phyloP scores from a whole-genome alignment of 2,888 invertebrate species.

The Melipona bicolor region DNA sequence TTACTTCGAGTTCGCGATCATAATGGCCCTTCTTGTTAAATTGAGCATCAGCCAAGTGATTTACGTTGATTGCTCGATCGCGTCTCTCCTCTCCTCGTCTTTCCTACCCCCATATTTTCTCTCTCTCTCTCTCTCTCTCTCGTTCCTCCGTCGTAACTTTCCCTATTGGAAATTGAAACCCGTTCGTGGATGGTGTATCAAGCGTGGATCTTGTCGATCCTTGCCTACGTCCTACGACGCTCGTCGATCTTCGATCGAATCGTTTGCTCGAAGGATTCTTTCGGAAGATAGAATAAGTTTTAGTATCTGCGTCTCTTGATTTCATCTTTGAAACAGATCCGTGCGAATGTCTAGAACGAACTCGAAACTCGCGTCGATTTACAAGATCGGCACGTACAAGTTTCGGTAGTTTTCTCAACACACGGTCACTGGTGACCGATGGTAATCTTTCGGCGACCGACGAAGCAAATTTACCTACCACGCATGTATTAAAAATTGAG shows the following conservation, averaged over 20 bases:
- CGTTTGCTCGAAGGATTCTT: conserved; percentile 1
- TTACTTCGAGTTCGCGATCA: conserved; percentile 80
- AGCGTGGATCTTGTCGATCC: conserved; percentile 64
- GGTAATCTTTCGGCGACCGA: too few species aligned
- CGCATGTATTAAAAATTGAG: too few species aligned
- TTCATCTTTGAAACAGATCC: background rate
- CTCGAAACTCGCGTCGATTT: too few species aligned
- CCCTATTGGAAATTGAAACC: background rate
- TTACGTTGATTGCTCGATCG: conserved; percentile 83
- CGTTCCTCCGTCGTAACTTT: conserved; percentile 1
- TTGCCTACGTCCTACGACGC: conserved; percentile 61
- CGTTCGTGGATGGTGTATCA: conserved; percentile 47
- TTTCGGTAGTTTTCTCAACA: too few species aligned
- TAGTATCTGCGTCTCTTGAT: background rate
- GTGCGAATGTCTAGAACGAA: background rate
- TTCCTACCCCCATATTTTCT: background rate
- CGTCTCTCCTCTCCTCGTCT: conserved; percentile 70
- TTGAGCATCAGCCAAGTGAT: conserved; percentile 83
- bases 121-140: conserved; percentile 2
- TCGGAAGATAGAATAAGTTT: background rate
- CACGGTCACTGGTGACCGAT: too few species aligned
- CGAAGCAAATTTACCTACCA: too few species aligned
- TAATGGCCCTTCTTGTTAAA: conserved; percentile 83
- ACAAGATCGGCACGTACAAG: too few species aligned
- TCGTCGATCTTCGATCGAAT: conserved; percentile 45